Conservation (phyloP, 2,797 vertebrate species). For the Haliaeetus albicilla region DNA sequence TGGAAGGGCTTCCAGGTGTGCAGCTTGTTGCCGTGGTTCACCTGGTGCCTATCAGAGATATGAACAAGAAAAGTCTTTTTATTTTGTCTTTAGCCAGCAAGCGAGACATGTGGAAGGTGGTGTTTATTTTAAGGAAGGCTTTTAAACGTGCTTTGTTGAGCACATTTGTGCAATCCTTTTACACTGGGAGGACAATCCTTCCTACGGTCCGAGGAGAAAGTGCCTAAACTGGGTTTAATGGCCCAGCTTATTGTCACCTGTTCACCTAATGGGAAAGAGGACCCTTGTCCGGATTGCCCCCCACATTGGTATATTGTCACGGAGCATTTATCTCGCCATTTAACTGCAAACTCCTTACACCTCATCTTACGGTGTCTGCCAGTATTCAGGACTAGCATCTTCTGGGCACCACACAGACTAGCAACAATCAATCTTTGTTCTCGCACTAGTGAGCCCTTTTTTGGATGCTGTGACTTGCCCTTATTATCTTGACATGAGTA, state of each 20-base stretch:
- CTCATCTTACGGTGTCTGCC: neutral
- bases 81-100: neutral
- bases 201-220: accelerated
- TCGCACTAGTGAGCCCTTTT: neutral
- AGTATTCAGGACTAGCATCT: neutral
- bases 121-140: neutral
- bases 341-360: neutral
- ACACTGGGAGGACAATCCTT: neutral
- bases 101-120: neutral
- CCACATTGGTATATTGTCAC: neutral
- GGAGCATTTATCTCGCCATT: neutral
- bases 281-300: neutral
- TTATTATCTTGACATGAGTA: neutral
- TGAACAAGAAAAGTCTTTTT: neutral
- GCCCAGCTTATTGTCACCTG: neutral
- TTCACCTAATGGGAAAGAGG: neutral
- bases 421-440: accelerated
- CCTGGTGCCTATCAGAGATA: neutral
- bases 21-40: neutral
- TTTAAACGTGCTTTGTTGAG: neutral
- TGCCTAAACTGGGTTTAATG: neutral
- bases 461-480: neutral
- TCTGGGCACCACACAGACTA: neutral
- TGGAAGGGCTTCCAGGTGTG: neutral
- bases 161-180: neutral